Conservation (phyloP, 2,888 invertebrate species). For the Caenorhabditis sp. region DNA sequence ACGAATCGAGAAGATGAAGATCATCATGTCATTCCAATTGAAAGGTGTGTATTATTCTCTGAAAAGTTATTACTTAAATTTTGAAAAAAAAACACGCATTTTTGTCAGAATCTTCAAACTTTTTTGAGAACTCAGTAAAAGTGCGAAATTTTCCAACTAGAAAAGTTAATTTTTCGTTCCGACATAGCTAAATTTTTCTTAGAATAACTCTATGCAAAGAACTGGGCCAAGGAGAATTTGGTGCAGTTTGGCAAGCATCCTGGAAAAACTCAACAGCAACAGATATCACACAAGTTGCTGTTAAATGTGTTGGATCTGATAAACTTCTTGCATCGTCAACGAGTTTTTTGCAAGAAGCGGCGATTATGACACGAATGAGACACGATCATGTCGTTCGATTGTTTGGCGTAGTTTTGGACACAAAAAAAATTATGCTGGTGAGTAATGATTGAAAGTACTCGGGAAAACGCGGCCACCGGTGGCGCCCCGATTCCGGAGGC, state of each 20-base stretch:
- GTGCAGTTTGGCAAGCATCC: conserved; percentile 90
- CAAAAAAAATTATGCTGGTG: conserved; percentile 82
- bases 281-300: conserved; percentile 73
- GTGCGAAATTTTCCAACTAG: too few relatives aligned
- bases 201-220: conserved; percentile 82
- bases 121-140: too few relatives aligned
- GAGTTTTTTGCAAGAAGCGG: conserved; percentile 94
- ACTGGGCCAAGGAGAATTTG: conserved; percentile 95
- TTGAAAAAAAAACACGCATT: too few relatives aligned
- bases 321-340: conserved; percentile 94
- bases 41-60: conserved; percentile 40
- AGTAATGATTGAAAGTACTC: conserved; percentile 37
- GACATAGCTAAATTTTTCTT: conserved; percentile 1
- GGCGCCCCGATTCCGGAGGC: too few relatives aligned
- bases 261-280: conserved; percentile 73
- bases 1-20: conserved; percentile 40
- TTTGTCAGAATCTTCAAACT: too few relatives aligned
- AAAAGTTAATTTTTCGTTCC: too few relatives aligned
- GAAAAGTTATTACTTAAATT: background rate
- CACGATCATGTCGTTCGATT: conserved; percentile 95
- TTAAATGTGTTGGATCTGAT: conserved; percentile 92
- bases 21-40: conserved; percentile 67
- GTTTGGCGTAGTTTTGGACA: conserved; percentile 93
- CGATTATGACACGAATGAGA: conserved; percentile 96
- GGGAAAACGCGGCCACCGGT: too few relatives aligned